phyloP scores from a whole-genome alignment of 2,113 vertebrate species.

The Hassar affinis region DNA sequence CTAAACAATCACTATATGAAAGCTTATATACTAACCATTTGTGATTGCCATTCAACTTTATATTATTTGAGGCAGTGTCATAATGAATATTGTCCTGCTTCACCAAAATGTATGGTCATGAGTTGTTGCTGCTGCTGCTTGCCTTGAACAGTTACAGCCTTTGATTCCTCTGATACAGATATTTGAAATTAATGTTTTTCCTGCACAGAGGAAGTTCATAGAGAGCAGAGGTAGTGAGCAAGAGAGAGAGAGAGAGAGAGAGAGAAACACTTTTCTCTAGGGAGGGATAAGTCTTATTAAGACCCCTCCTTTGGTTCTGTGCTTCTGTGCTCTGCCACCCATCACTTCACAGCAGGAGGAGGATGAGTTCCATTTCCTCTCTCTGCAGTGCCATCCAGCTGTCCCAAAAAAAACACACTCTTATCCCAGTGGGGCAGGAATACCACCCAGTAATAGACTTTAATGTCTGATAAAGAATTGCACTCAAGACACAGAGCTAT shows the following conservation, averaged over 20 bases:
- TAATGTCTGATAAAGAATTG: conserved; percentile 21
- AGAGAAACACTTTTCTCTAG: conserved; percentile 30
- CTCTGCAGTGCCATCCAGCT: conserved; percentile 46
- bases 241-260: conserved; percentile 34
- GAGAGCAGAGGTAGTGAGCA: not conserved
- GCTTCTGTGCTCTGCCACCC: conserved; percentile 66
- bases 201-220: not conserved
- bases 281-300: conserved; percentile 69
- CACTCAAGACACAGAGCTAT: conserved; percentile 45
- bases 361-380: conserved; percentile 65
- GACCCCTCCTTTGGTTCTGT: conserved; percentile 63
- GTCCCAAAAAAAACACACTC: conserved; percentile 42
- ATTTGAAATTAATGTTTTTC: not conserved
- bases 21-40: not conserved
- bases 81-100: not conserved
- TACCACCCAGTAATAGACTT: conserved; percentile 57
- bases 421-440: conserved; percentile 56
- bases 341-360: conserved; percentile 63
- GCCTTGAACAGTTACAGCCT: not conserved
- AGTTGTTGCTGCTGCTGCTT: not conserved
- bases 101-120: not conserved
- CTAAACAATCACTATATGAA: not conserved
- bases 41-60: not conserved
- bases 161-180: not conserved
- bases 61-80: not conserved